phyloP scores from a whole-genome alignment of 2,888 invertebrate genomes.

The Chymomyza procnemis region DNA sequence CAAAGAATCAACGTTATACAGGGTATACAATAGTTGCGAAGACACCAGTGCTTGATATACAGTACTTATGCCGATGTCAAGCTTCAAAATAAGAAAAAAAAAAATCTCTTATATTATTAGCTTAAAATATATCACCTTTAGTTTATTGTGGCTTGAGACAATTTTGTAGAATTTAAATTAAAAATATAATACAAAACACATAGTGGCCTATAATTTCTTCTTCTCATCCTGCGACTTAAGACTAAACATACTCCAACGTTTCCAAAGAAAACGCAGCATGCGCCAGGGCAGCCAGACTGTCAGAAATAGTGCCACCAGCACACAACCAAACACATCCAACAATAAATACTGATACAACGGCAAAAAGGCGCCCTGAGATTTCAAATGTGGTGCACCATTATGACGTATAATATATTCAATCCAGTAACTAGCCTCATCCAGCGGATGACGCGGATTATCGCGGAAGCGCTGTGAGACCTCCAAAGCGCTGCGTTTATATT shows the following conservation, averaged over 20 bases:
- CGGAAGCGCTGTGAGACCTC: conserved; percentile 79
- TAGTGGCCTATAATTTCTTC: conserved; percentile 39
- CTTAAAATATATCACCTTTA: neutral
- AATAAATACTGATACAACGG: conserved; percentile 78
- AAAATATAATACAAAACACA: neutral
- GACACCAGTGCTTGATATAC: too few species aligned
- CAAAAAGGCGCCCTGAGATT: conserved; percentile 77
- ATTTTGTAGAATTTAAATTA: neutral
- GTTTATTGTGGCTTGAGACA: neutral
- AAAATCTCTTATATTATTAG: neutral
- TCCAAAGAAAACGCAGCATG: conserved; percentile 42
- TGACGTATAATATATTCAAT: conserved; percentile 81
- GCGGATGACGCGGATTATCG: conserved; percentile 80
- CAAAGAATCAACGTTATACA: too few species aligned
- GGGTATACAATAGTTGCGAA: too few species aligned
- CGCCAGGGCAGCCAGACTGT: conserved; percentile 63
- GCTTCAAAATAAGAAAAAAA: neutral
- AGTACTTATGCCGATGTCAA: too few species aligned
- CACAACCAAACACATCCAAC: conserved; percentile 80
- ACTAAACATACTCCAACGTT: conserved; percentile 39
- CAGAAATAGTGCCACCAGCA: conserved; percentile 56
- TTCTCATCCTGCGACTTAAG: conserved; percentile 34
- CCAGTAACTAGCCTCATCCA: conserved; percentile 82
- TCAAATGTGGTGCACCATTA: conserved; percentile 77
- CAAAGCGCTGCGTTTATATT: conserved; percentile 77